A percentile compares a stretch with the other conserved stretches of the same genome.
These are phyloP conservation scores for Limnephilus marmoratus DNA, from an alignment of 2,888 invertebrate genomes.

Conservation along the genomic window DNA sequence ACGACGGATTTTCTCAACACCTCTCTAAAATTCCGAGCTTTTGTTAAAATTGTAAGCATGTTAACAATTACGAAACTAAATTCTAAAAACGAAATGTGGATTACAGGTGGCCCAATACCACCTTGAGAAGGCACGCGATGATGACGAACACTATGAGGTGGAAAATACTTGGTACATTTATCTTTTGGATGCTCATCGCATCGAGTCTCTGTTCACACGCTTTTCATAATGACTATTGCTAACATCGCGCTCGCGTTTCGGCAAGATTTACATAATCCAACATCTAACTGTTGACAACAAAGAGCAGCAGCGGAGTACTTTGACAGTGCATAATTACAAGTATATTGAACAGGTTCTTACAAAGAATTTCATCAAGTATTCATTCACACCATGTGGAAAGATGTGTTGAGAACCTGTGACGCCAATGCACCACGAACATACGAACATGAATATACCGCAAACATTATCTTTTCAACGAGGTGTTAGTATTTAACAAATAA, in stretches of 20 bases:
- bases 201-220: constrained; percentile 18
- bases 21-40: background rate
- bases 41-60: background rate
- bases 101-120: background rate
- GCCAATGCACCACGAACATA: background rate
- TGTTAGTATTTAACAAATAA: background rate
- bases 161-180: background rate
- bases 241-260: constrained; percentile 44
- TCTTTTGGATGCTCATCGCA: constrained; percentile 21
- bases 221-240: constrained; percentile 31
- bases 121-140: background rate
- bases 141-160: background rate
- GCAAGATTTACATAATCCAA: constrained; percentile 48
- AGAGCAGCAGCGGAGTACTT: constrained; percentile 7
- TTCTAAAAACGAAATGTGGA: background rate
- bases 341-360: constrained; percentile 9
- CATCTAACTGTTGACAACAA: constrained; percentile 34
- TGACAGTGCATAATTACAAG: constrained; percentile 39
- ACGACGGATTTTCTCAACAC: background rate
- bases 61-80: background rate
- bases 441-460: background rate
- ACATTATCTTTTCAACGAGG: background rate
- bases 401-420: background rate
- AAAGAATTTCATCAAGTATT: constrained; percentile 29
- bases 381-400: background rate